Base-by-base conservation (phyloP, 2,888 invertebrate species). In the Mesochorus sp. region DNA sequence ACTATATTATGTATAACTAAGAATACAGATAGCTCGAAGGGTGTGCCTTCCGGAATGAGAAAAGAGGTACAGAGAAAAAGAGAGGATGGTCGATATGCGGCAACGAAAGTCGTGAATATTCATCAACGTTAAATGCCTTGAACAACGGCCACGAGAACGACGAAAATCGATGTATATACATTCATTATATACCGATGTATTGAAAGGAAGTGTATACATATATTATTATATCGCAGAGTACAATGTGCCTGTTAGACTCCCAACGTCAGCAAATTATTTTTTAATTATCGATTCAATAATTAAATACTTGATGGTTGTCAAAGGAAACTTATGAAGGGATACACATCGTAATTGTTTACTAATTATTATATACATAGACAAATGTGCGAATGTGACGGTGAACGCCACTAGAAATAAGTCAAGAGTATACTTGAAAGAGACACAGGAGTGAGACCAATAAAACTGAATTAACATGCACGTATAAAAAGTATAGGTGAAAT, bases 21-120 rank as follows among this genome's bases (percentile, higher is more conserved):
- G n/a, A 44, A 12, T 2, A 2, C n/a, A 34, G 24, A 24, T n/a
- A 37, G 53, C n/a, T 57, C n/a, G 10, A 17, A 57, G 47, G 70
- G 76, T 76, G 64, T 62, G 64, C 47, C 68, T 70, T 76, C 39
- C 39, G 53, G 47, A 53, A 53, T 51, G 57, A 53, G 42, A 47
- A 55, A 28, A 28, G 53, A 17, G 28, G 44, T 34, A 1, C 12
- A 62, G 14, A 53, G 42, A 59, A 62, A 66, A 59, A 61, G 6
- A 28, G 53, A 28, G 28, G 28, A 68, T 55, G 66, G 72, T 76
- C 71, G 74, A 80, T 67, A 68, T 62, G 42, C 49, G 47, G 62
- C 67, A 57, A 14, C 68, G 49, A 66, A 57, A 74, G 74, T 80
- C 77, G 78, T 80, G 80, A 75, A 80, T 80, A 80, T 80, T 78